A percentile compares a stretch with the other conserved stretches of the same genome.
Evolutionary conservation across 2,888 invertebrate genomes (phyloP).

Genomic region (Cataglyphis altisquamis): DNA sequence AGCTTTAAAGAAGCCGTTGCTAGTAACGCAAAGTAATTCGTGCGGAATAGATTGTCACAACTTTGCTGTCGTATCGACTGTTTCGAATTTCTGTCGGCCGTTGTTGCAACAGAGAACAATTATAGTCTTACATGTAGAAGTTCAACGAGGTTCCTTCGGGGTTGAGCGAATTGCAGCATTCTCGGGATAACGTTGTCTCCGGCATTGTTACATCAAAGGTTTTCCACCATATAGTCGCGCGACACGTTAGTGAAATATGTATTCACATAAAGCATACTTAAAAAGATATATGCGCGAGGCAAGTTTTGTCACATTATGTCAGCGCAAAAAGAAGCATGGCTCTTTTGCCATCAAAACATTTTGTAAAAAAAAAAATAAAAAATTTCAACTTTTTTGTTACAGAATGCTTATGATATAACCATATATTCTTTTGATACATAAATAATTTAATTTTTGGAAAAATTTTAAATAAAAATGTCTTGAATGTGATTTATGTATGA

Average conservation of each 20-base stretch:
- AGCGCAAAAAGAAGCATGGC: not conserved
- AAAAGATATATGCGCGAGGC: not conserved
- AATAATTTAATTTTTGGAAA: constrained; percentile 15
- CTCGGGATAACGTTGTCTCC: constrained; percentile 19
- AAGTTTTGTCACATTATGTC: not conserved
- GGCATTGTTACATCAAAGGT: constrained; percentile 28
- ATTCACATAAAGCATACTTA: constrained; percentile 4
- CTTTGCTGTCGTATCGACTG: constrained; percentile 41
- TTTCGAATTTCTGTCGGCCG: constrained; percentile 24
- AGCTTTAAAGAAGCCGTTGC: constrained; percentile 42
- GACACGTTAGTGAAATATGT: not conserved
- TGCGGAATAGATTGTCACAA: constrained; percentile 50
- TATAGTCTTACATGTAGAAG: constrained; percentile 26
- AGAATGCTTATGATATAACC: not conserved
- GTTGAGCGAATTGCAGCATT: constrained; percentile 39
- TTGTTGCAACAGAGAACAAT: constrained; percentile 35
- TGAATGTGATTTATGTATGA: not conserved
- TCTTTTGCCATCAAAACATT: not conserved
- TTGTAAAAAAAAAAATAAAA: constrained; percentile 27
- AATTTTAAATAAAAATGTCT: not conserved
- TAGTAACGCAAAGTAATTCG: constrained; percentile 46
- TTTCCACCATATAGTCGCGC: not conserved
- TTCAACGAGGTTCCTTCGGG: constrained; percentile 31
- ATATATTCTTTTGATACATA: not conserved
- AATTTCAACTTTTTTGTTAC: not conserved